Evolutionary conservation across 2,113 vertebrate species (phyloP), one percentile per base, ranked within the genome.

Genomic region (Delphinus delphis): DNA sequence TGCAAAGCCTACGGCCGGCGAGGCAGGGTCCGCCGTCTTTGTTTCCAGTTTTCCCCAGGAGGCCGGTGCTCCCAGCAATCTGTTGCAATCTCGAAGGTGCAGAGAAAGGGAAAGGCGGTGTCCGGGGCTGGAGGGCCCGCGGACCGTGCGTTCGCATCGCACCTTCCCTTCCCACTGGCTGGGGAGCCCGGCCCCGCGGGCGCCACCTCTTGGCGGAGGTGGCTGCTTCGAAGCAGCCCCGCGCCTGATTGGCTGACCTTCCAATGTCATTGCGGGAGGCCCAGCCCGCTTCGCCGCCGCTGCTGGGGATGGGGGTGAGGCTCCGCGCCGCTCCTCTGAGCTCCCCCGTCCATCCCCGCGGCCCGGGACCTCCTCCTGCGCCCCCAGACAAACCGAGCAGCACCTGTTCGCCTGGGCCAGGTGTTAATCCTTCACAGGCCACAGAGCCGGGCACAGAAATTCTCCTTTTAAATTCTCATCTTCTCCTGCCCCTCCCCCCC

Each of bases 231-330:
- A 90, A 67, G 38, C 86, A 86, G 86, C 94, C 76, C 87, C 1
- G 85, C 8, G 70, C 88, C 90, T 60, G 96, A 97, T 93, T 97
- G 97, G 97, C 96, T 98, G 98, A 97, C 98, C 98, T 98, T 98
- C 89, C 97, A 95, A 53, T 97, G 98, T 98, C 97, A 97, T 98
- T 96, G 76, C 91, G 67, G 92, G 91, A 95, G 96, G 80, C 87
- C 12, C 77, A 21, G 50, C 71, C n/a, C 1, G 96, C 71, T 68
- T 73, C 92, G 90, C n/a, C 83, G 68, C 71, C 44, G 63, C 73
- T 4, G 84, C 18, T 41, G 82, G 88, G 25, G 90, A 77, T 53
- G 62, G 88, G 25, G 88, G 87, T 3, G 65, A 89, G 7, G 85
- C 76, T 38, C 25, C 1, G 26, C 7, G 14, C 65, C 4, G 15